Percentiles rank a stretch among this genome's conserved stretches.
Evolutionary conservation across 2,888 invertebrate genomes (phyloP).

Genomic region (Sarcophaga carnaria): DNA sequence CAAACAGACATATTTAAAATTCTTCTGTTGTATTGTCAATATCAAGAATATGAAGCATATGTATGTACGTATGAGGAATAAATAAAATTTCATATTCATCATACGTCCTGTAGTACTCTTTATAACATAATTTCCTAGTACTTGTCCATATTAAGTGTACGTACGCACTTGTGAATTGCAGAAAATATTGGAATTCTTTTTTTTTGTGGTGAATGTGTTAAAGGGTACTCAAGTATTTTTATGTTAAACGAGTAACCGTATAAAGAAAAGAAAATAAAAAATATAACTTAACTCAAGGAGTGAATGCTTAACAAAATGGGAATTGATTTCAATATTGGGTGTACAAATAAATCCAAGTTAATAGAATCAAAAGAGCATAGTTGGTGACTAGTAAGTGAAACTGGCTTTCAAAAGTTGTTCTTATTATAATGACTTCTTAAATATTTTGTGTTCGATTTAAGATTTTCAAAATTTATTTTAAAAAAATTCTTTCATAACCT

Average conservation of each 20-base stretch:
- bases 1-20: constrained; percentile 13
- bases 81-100: constrained; percentile 46
- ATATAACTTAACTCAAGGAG: background rate
- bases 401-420: no score
- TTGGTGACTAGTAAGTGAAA: no score
- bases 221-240: background rate
- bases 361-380: no score
- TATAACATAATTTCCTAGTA: constrained; percentile 27
- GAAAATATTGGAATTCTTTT: background rate
- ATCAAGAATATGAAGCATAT: constrained; percentile 19
- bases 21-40: constrained; percentile 26
- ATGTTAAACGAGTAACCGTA: background rate
- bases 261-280: background rate
- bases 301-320: background rate
- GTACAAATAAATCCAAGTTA: no score
- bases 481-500: no score
- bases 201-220: constrained; percentile 9
- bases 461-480: no score
- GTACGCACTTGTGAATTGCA: constrained; percentile 18
- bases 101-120: constrained; percentile 14
- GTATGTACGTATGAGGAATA: constrained; percentile 1
- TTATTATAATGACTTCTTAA: no score
- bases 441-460: no score
- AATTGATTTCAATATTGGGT: no score
- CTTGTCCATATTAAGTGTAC: constrained; percentile 11